These are phyloP conservation scores for Megaceryle torquata DNA, from an alignment of 2,113 vertebrate species.

Conservation along the genomic window DNA sequence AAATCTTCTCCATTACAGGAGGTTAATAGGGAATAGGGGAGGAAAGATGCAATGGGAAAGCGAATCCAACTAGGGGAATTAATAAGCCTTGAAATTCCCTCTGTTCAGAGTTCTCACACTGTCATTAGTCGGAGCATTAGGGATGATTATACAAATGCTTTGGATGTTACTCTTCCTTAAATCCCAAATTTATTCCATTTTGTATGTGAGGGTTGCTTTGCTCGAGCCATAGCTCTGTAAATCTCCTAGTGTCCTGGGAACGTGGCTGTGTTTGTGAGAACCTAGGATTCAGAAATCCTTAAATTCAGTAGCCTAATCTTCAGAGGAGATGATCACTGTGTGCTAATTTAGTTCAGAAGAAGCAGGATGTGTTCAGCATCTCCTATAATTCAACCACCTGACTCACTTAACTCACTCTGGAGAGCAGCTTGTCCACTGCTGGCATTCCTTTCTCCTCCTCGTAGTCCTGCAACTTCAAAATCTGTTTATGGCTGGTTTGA, in stretches of 20 bases:
- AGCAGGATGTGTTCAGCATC: not conserved
- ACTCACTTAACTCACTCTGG: not conserved
- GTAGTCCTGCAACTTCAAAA: not conserved
- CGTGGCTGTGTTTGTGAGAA: not conserved
- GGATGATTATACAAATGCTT: conserved; percentile 71
- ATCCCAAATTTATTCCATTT: conserved; percentile 65
- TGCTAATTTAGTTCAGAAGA: not conserved
- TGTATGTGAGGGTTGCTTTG: conserved; percentile 16
- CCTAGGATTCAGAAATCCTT: not conserved
- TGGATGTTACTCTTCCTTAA: conserved; percentile 64
- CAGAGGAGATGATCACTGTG: not conserved
- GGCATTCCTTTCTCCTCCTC: not conserved
- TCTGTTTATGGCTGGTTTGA: not conserved
- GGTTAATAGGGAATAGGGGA: conserved; percentile 78
- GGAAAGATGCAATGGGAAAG: conserved; percentile 65
- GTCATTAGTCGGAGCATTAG: conserved; percentile 68
- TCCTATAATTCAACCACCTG: not conserved
- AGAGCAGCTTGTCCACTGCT: not conserved
- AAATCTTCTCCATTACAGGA: conserved; percentile 71
- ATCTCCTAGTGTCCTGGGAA: not conserved
- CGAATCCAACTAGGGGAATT: conserved; percentile 72
- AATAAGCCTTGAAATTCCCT: conserved; percentile 81
- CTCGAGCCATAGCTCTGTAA: conserved; percentile 29
- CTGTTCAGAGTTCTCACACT: conserved; percentile 67
- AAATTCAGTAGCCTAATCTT: not conserved